Evolutionary conservation across 2,113 vertebrate species (phyloP).

Genomic region (Genyomyrus donnyi): DNA sequence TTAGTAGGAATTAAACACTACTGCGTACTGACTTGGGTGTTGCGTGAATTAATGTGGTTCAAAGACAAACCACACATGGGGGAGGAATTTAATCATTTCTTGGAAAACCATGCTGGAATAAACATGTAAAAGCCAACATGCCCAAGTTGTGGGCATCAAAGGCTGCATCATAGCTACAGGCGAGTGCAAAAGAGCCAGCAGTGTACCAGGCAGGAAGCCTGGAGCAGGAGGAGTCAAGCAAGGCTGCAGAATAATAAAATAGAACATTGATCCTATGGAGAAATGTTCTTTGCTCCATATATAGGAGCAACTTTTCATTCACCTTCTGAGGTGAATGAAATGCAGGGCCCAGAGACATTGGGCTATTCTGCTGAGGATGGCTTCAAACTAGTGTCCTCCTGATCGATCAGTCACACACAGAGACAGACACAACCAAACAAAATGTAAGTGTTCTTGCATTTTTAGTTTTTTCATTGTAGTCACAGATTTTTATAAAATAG

Average conservation of each 20-base stretch:
- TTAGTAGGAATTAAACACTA: conserved; percentile 17
- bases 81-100: neutral
- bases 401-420: no score
- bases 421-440: no score
- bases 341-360: neutral
- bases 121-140: neutral
- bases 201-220: neutral
- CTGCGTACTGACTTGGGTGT: neutral
- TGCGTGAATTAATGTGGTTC: neutral
- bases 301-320: no score
- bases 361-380: neutral
- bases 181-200: neutral
- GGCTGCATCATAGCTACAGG: neutral
- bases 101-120: neutral
- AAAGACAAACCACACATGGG: neutral
- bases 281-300: neutral
- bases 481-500: no score
- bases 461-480: no score
- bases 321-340: neutral
- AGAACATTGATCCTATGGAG: neutral
- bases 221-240: neutral
- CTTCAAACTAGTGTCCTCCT: neutral
- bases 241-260: neutral
- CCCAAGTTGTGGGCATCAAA: neutral
- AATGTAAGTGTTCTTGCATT: no score